Base-by-base conservation (phyloP, 1,140 invertebrate species). In the Odontomachus brunneus region DNA sequence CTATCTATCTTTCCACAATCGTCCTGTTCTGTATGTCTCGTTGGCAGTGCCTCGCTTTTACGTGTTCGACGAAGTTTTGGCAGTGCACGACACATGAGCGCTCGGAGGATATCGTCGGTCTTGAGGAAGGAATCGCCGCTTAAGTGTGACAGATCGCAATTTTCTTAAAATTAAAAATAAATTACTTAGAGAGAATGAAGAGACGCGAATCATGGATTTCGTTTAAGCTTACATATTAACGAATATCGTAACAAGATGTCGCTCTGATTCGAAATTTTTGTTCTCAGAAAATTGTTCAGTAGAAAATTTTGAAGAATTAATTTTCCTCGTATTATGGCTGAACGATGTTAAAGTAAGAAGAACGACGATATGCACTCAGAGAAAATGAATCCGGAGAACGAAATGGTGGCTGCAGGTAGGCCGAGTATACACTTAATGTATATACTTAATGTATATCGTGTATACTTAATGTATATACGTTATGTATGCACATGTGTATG, bases 31-130 rank as follows among this genome's bases (percentile, higher is more conserved):
- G 59, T 57, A 71, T 51, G 26, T 69, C 63, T 67, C 48, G 66
- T 24, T 87, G 85, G 86, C 86, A 87, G 86, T 87, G 74, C 33
- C 66, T 86, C 74, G 38, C 51, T 74, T 26, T 83, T 62, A 65
- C 59, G 59, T 83, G 71, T n/a, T 74, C 26, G 72, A 83, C 38
- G 26, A 38, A 59, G 33, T 82, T 71, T n/a, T 87, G 86, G 84
- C 86, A 87, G 81, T 87, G 53, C 44, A 19, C 55, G 72, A 60
- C 44, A 44, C n/a, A 33, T 80, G 84, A 63, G 57, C 53, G 55
- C 14, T 69, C 19, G 57, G 29, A 69, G 38, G 17, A 53, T 76
- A 76, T 67, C 74, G 62, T 1, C 48, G 74, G 3, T 76, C 29
- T 66, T 66, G 66, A 76, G 53, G 22, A 74, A 44, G 4, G 5